Conservation (phyloP, 1,140 invertebrate species). For the Caenorhabditis briggsae region DNA sequence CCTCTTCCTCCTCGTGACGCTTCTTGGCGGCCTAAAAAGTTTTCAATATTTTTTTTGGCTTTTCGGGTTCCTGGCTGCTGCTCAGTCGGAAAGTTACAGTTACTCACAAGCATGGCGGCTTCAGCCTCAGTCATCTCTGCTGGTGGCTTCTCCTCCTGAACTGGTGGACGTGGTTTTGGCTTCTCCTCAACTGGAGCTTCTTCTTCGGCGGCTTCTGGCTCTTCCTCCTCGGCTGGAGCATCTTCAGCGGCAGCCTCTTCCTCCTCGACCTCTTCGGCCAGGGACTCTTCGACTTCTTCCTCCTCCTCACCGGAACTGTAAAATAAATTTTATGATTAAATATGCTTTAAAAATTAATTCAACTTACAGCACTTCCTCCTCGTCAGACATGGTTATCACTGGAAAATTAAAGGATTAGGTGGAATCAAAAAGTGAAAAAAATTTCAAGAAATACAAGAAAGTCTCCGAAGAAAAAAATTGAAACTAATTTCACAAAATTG, state of each 20-base stretch:
- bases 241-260: constrained; percentile 58
- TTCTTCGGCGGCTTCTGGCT: constrained; percentile 61
- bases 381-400: constrained; percentile 62
- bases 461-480: background rate
- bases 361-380: constrained; percentile 63
- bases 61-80: background rate
- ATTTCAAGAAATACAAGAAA: background rate
- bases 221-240: constrained; percentile 62
- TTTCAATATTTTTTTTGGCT: background rate
- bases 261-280: constrained; percentile 60
- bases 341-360: too few relatives aligned
- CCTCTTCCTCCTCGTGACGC: constrained; percentile 77
- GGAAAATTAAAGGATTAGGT: constrained; percentile 20
- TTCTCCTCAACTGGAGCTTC: constrained; percentile 48
- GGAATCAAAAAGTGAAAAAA: background rate
- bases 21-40: constrained; percentile 73
- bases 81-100: too few relatives aligned
- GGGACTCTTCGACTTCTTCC: constrained; percentile 67
- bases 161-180: constrained; percentile 57
- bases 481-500: background rate
- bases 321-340: too few relatives aligned
- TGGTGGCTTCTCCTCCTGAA: constrained; percentile 68
- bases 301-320: constrained; percentile 70
- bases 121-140: constrained; percentile 74
- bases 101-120: constrained; percentile 66